These are phyloP conservation scores for Malurus cyaneus DNA, from an alignment of 2,113 vertebrate species.

Conservation along the genomic window DNA sequence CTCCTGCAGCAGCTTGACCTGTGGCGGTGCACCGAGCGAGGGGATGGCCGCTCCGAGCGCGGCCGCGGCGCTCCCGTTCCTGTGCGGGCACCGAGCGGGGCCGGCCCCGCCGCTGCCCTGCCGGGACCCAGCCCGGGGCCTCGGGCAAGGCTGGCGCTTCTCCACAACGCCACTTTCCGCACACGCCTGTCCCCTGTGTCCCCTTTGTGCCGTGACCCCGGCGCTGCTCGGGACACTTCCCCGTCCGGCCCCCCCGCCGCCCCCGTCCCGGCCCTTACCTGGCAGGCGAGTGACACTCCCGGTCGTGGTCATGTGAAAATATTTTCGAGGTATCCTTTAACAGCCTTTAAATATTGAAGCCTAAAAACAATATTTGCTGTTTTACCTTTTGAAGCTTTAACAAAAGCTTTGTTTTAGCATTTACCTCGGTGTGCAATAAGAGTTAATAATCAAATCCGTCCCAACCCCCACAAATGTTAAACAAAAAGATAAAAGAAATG, in stretches of 20 bases:
- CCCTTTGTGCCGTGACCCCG: not conserved
- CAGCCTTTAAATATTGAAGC: slow-evolving; percentile 75
- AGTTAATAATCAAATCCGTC: slow-evolving; percentile 85
- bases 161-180: not conserved
- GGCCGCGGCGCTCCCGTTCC: not conserved
- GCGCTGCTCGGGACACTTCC: not conserved
- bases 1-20: not conserved
- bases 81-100: not conserved
- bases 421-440: slow-evolving; percentile 80
- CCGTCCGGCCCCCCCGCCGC: not conserved
- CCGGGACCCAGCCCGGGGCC: not conserved
- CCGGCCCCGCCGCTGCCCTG: not conserved
- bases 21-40: too few relatives aligned
- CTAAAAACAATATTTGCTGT: slow-evolving; percentile 83
- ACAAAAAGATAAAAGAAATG: slow-evolving; percentile 89
- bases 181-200: too few relatives aligned
- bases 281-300: slow-evolving; percentile 47
- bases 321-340: slow-evolving; percentile 79
- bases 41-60: not conserved
- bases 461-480: slow-evolving; percentile 85
- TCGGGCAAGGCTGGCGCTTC: not conserved
- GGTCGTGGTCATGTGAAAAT: slow-evolving; percentile 76
- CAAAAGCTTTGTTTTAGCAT: slow-evolving; percentile 85
- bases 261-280: slow-evolving; percentile 42
- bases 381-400: slow-evolving; percentile 79